phyloP scores from a whole-genome alignment of 1,140 invertebrate species.

The Chlorops oryzae region DNA sequence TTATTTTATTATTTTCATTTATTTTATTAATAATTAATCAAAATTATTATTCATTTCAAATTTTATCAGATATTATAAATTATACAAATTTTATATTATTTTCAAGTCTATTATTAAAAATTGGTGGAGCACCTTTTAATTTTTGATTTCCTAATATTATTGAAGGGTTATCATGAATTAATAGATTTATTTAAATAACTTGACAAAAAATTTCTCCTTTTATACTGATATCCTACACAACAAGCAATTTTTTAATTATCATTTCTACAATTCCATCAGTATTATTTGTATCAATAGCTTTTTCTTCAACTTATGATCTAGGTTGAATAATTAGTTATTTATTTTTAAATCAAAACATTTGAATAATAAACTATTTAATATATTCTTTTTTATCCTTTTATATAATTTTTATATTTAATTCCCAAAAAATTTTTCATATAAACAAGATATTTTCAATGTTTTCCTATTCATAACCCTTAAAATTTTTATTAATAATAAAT shows the following conservation, averaged over 20 bases:
- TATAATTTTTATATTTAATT: slow-evolving; percentile 41
- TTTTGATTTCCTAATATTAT: slow-evolving; percentile 48
- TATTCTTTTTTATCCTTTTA: slow-evolving; percentile 41
- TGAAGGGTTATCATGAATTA: slow-evolving; percentile 41
- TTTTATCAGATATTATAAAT: slow-evolving; percentile 11
- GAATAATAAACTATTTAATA: slow-evolving; percentile 41
- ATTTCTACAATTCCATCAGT: slow-evolving; percentile 35
- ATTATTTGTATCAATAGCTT: slow-evolving; percentile 42
- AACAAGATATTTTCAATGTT: slow-evolving; percentile 41
- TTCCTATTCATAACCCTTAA: slow-evolving; percentile 32
- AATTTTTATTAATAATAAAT: slow-evolving; percentile 45
- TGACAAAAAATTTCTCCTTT: slow-evolving; percentile 51
- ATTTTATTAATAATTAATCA: slow-evolving; percentile 37
- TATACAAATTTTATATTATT: slow-evolving; percentile 1
- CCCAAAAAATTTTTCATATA: slow-evolving; percentile 41
- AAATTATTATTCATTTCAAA: slow-evolving; percentile 21
- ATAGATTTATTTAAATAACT: slow-evolving; percentile 46
- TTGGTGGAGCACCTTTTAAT: slow-evolving; percentile 47
- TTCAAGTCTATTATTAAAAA: slow-evolving; percentile 44
- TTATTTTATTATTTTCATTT: slow-evolving; percentile 45
- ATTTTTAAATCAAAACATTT: slow-evolving; percentile 38
- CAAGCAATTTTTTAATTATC: slow-evolving; percentile 23
- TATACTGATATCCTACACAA: slow-evolving; percentile 36
- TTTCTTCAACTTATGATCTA: slow-evolving; percentile 51
- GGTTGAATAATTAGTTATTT: slow-evolving; percentile 45